Conservation (phyloP, 2,113 vertebrate genomes). For the Ictalurus furcatus region DNA sequence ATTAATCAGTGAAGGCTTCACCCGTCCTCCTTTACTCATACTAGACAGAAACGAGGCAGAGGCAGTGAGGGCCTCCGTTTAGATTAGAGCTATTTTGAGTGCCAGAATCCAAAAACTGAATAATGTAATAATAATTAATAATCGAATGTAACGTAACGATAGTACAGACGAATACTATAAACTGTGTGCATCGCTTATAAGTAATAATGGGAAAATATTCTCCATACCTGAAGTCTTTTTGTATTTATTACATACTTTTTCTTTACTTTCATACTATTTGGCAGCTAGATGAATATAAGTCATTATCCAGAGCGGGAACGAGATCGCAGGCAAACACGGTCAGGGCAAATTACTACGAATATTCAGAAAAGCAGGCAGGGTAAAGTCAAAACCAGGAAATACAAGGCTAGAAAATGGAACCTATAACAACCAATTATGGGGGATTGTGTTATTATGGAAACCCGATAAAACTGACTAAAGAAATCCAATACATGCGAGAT, state of each 20-base stretch:
- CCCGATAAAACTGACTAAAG: neutral
- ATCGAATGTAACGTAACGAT: neutral
- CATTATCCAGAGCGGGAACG: neutral
- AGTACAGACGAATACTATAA: neutral
- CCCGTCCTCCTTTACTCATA: neutral
- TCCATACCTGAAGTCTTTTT: too few relatives aligned
- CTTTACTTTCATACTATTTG: neutral
- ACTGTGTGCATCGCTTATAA: neutral
- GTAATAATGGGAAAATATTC: neutral
- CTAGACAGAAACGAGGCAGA: neutral
- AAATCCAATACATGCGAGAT: neutral
- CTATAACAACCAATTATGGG: neutral
- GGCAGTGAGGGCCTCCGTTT: neutral
- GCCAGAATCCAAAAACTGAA: neutral
- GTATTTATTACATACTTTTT: too few relatives aligned
- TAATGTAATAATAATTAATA: neutral
- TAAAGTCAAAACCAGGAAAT: neutral
- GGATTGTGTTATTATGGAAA: neutral
- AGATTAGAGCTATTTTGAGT: neutral
- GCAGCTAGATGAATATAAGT: neutral
- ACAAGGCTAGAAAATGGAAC: neutral
- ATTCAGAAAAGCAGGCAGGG: neutral
- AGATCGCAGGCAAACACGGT: neutral
- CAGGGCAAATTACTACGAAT: neutral
- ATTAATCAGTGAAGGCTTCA: constrained; percentile 29